A percentile compares a stretch with the other conserved stretches of the same genome.
phyloP scores from a whole-genome alignment of 2,888 invertebrate species.

The Podotricha telesiphe region DNA sequence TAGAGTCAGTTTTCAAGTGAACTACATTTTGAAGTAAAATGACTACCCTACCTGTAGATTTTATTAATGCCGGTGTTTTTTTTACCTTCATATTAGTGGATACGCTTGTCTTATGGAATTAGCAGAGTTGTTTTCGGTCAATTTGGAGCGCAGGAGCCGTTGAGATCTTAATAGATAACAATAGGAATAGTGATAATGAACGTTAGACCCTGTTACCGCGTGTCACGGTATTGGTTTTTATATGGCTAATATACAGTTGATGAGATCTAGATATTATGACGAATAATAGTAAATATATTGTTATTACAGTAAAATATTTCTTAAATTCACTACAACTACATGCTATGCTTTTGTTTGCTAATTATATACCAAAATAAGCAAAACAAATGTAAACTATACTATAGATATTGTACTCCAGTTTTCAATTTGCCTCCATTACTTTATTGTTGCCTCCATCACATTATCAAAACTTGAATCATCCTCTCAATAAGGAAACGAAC shows the following conservation, averaged over 20 bases:
- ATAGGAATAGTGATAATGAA: constrained; percentile 40
- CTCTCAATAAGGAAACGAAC: background rate
- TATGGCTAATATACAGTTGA: constrained; percentile 35
- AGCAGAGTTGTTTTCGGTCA: constrained; percentile 58
- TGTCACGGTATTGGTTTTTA: constrained; percentile 56
- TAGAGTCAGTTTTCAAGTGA: constrained; percentile 39
- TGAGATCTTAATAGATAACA: constrained; percentile 67
- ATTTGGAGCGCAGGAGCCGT: constrained; percentile 60
- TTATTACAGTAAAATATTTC: no score
- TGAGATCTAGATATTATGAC: background rate
- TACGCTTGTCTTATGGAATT: constrained; percentile 79
- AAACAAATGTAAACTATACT: no score
- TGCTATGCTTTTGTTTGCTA: no score
- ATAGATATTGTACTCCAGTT: no score
- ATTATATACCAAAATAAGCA: no score
- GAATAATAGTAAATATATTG: no score
- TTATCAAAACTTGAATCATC: background rate
- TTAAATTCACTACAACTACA: no score
- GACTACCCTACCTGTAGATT: constrained; percentile 75
- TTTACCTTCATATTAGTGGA: constrained; percentile 72
- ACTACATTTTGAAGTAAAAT: constrained; percentile 59
- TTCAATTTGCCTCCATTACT: no score
- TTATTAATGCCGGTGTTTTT: constrained; percentile 74
- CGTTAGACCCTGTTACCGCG: constrained; percentile 53
- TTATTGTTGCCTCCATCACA: no score